Conservation (phyloP, 2,797 vertebrate genomes). For the Scolopax rusticola region DNA sequence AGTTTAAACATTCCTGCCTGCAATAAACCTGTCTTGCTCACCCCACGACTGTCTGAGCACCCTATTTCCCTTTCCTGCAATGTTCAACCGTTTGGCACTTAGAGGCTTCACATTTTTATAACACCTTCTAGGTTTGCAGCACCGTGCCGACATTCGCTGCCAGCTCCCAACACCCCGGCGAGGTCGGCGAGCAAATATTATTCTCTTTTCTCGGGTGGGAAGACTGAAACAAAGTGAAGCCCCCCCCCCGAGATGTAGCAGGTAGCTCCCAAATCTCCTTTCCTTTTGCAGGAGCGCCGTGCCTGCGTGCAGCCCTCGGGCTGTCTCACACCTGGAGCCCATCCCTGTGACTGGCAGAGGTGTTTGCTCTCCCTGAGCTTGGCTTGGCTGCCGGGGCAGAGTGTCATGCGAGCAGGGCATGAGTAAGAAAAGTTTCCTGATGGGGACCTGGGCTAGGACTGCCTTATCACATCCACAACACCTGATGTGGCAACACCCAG, state of each 20-base stretch:
- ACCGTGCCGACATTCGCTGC: conserved; percentile 39
- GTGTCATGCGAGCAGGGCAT: neutral
- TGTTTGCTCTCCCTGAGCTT: neutral
- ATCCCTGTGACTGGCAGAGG: neutral
- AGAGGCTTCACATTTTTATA: neutral
- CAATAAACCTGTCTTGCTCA: conserved; percentile 21
- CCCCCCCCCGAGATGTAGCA: neutral
- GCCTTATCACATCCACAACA: neutral
- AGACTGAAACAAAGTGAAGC: neutral
- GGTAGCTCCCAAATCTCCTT: neutral
- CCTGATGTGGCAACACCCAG: neutral
- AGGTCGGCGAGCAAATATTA: conserved; percentile 36
- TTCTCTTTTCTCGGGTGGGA: conserved; percentile 14
- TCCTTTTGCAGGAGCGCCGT: rapidly evolving
- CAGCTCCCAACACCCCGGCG: neutral
- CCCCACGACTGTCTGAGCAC: conserved; percentile 2
- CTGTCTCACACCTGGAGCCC: neutral
- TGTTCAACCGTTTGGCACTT: neutral
- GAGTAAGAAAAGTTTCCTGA: conserved; percentile 6
- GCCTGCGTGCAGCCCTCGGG: neutral
- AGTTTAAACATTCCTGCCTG: conserved; percentile 29
- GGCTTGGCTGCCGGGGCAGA: neutral
- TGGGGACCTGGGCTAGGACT: neutral
- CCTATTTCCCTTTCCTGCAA: conserved; percentile 31
- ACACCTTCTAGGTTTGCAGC: conserved; percentile 34